Conservation (phyloP, 2,797 vertebrate genomes). For the Pampus argenteus region DNA sequence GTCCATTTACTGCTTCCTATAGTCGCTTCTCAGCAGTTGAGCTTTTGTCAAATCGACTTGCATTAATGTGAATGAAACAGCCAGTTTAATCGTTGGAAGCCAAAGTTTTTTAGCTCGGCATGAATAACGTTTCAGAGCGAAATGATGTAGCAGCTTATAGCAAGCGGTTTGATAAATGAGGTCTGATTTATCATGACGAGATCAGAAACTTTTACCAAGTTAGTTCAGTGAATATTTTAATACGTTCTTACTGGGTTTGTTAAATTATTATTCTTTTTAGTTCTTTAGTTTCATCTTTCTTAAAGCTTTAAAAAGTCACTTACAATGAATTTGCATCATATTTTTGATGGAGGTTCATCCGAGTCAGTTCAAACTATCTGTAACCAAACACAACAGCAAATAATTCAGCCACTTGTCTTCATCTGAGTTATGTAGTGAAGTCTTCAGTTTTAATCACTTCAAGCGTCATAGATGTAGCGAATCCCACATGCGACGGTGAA, state of each 20-base stretch:
- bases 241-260: too few species aligned
- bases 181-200: slow-evolving; percentile 14
- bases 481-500: neutral
- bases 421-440: slow-evolving; percentile 1
- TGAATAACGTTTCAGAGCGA: slow-evolving; percentile 29
- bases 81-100: slow-evolving; percentile 44
- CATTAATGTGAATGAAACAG: slow-evolving; percentile 50
- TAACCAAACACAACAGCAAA: neutral
- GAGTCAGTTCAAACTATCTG: neutral
- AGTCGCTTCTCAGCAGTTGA: slow-evolving; percentile 49
- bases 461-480: neutral
- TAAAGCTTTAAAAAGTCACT: neutral
- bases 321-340: neutral
- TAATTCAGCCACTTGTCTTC: neutral
- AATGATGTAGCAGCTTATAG: slow-evolving; percentile 8
- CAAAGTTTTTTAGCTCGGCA: slow-evolving; percentile 16
- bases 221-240: slow-evolving; percentile 5
- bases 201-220: slow-evolving; percentile 2
- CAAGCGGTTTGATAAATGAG: slow-evolving; percentile 30
- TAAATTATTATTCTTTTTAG: too few species aligned
- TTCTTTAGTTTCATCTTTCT: neutral
- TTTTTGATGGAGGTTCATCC: neutral
- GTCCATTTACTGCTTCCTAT: slow-evolving; percentile 57
- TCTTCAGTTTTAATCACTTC: neutral
- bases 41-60: slow-evolving; percentile 45